phyloP scores from a whole-genome alignment of 1,140 invertebrate genomes.

The Heliconius eleuchia region DNA sequence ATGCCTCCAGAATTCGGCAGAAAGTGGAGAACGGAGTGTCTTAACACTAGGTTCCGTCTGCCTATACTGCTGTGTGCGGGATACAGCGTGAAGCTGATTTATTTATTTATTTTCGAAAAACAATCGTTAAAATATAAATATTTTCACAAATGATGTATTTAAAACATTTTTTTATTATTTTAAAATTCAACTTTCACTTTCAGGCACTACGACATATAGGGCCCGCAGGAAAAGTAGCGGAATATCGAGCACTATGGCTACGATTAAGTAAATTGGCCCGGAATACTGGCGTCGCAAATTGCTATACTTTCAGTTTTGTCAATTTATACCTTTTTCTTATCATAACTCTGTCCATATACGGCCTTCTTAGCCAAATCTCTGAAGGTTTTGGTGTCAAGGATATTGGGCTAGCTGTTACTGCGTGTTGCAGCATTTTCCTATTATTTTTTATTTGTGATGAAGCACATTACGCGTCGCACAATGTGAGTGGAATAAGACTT shows the following conservation, averaged over 20 bases:
- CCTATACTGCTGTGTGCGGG: too few relatives aligned
- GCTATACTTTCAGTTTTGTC: slow-evolving; percentile 84
- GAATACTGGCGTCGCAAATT: slow-evolving; percentile 83
- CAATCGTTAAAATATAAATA: too few relatives aligned
- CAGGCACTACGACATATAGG: slow-evolving; percentile 84
- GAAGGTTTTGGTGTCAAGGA: slow-evolving; percentile 86
- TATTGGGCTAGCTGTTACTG: slow-evolving; percentile 84
- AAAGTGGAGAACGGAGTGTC: too few relatives aligned
- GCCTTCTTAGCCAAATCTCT: slow-evolving; percentile 85
- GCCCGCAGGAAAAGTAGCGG: slow-evolving; percentile 83
- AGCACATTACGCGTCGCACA: slow-evolving; percentile 85
- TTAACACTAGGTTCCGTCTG: too few relatives aligned
- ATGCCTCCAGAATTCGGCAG: too few relatives aligned
- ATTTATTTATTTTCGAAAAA: too few relatives aligned
- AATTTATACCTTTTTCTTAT: slow-evolving; percentile 85
- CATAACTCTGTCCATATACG: slow-evolving; percentile 86
- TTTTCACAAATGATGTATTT: too few relatives aligned
- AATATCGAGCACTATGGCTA: slow-evolving; percentile 85
- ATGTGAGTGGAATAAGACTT: slow-evolving; percentile 63
- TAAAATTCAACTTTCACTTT: slow-evolving; percentile 24
- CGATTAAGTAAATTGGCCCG: slow-evolving; percentile 84
- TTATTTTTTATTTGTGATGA: slow-evolving; percentile 86
- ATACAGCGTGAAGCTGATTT: too few relatives aligned
- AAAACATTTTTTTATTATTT: slow-evolving; percentile 7
- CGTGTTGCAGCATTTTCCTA: slow-evolving; percentile 82